phyloP scores from a whole-genome alignment of 2,888 invertebrate genomes.

The Pristionchus fissidentatus region DNA sequence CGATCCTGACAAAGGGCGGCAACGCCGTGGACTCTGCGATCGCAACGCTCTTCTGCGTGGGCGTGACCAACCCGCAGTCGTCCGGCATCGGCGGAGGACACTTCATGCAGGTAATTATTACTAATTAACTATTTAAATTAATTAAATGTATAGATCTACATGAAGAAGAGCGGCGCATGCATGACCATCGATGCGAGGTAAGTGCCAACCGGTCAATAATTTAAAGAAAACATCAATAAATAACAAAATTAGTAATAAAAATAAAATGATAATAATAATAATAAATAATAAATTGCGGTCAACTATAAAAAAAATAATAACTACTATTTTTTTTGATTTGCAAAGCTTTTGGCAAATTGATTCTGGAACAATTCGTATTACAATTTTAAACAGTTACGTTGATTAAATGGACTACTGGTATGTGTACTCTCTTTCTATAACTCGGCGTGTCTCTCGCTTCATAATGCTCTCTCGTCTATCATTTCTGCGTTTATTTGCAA shows the following conservation, averaged over 20 bases:
- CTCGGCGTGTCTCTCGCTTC: too few species aligned
- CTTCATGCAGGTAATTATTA: slow-evolving; percentile 10
- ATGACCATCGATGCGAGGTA: slow-evolving; percentile 9
- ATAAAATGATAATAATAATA: background rate
- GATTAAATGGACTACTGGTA: too few species aligned
- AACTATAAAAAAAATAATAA: too few species aligned
- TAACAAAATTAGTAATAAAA: background rate
- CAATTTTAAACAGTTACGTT: too few species aligned
- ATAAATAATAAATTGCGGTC: background rate
- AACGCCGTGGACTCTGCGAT: slow-evolving; percentile 88
- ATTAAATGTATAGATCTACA: slow-evolving; percentile 27
- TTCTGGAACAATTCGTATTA: too few species aligned
- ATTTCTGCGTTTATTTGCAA: too few species aligned
- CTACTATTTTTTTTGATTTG: too few species aligned
- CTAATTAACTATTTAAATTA: too few species aligned
- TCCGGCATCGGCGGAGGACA: slow-evolving; percentile 77
- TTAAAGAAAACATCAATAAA: background rate
- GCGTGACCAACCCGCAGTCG: slow-evolving; percentile 86
- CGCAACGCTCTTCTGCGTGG: slow-evolving; percentile 88
- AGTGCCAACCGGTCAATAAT: background rate
- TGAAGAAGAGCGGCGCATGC: background rate
- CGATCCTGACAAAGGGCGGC: slow-evolving; percentile 72
- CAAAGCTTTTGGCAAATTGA: too few species aligned
- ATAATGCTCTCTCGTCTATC: too few species aligned
- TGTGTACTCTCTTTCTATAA: too few species aligned